Percentiles rank a stretch among this genome's conserved stretches.
Conservation (phyloP, 2,888 invertebrate species). For the Volucella zonaria region DNA sequence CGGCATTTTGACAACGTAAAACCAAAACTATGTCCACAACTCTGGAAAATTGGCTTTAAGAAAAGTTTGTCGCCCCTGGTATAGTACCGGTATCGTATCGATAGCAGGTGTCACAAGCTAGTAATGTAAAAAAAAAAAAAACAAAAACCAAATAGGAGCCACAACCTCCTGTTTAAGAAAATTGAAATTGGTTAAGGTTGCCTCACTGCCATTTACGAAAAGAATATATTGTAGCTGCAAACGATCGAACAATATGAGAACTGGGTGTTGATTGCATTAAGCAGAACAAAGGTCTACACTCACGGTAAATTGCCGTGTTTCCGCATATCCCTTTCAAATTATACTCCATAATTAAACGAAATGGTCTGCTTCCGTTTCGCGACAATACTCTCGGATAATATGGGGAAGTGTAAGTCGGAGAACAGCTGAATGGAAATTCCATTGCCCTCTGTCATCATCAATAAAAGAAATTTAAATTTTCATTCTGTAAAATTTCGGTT, state of each 20-base stretch:
- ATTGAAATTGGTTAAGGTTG: neutral
- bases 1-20: slow-evolving; percentile 48
- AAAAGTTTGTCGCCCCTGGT: neutral
- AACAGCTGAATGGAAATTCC: slow-evolving; percentile 50
- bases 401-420: slow-evolving; percentile 39
- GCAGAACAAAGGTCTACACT: slow-evolving; percentile 9
- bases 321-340: slow-evolving; percentile 72
- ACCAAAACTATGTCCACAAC: slow-evolving; percentile 20
- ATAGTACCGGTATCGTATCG: neutral
- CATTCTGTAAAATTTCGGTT: slow-evolving; percentile 65
- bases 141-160: neutral
- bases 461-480: slow-evolving; percentile 71
- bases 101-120: slow-evolving; percentile 54
- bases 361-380: slow-evolving; percentile 70
- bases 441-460: slow-evolving; percentile 27
- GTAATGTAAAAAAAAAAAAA: no score
- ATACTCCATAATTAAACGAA: slow-evolving; percentile 69
- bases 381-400: slow-evolving; percentile 17
- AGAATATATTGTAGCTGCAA: slow-evolving; percentile 17
- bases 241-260: slow-evolving; percentile 16
- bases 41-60: slow-evolving; percentile 50
- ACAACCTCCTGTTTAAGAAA: slow-evolving; percentile 22
- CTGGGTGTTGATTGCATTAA: slow-evolving; percentile 34
- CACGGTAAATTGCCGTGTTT: slow-evolving; percentile 51
- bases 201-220: slow-evolving; percentile 11